These are phyloP conservation scores for Neolamprologus cancellatus DNA, from an alignment of 2,113 vertebrate genomes.

Conservation along the genomic window DNA sequence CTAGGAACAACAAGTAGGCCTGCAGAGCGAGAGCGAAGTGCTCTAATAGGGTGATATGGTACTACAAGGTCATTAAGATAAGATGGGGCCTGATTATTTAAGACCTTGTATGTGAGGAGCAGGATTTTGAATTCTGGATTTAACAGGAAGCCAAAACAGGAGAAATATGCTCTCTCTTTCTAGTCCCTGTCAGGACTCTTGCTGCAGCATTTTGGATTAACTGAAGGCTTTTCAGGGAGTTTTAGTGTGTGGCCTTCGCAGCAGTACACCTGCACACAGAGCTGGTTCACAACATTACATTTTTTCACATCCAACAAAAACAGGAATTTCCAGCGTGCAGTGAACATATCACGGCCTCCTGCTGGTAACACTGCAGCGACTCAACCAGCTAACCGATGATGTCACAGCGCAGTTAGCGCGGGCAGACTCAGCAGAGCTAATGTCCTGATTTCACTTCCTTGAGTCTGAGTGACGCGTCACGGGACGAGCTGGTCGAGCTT, in stretches of 20 bases:
- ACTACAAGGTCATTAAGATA: not conserved
- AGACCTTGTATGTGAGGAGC: not conserved
- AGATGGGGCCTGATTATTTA: not conserved
- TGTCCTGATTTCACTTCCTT: not conserved
- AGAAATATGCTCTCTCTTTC: not conserved
- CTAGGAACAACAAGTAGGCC: not conserved
- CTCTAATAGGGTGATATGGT: not conserved
- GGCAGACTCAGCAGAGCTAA: not conserved
- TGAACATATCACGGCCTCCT: not conserved
- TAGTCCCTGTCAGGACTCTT: not conserved
- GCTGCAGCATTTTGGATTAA: accelerated
- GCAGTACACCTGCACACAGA: not conserved
- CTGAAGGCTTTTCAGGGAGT: accelerated
- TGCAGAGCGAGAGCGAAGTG: accelerated
- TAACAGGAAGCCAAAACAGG: not conserved
- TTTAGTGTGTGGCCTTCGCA: not conserved
- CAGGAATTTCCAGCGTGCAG: not conserved
- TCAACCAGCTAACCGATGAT: not conserved
- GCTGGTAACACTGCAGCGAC: not conserved
- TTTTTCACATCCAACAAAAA: not conserved
- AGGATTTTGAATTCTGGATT: not conserved
- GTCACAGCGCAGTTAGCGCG: not conserved
- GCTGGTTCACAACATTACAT: not conserved
- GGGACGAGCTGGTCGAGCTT: not conserved
- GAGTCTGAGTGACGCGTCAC: not conserved